Conservation (phyloP, 2,888 invertebrate genomes). For the Plagodis dolabraria region DNA sequence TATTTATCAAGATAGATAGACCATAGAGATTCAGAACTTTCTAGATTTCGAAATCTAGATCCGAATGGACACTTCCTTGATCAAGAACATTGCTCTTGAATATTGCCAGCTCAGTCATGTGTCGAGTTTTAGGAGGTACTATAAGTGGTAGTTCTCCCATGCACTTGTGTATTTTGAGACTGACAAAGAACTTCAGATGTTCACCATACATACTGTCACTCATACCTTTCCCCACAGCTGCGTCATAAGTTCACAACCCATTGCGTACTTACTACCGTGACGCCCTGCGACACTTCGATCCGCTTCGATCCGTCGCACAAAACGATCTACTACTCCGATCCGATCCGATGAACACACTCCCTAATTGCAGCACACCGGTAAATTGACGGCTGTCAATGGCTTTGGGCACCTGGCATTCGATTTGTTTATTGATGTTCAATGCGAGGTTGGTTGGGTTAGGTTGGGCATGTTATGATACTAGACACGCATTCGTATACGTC, state of each 20-base stretch:
- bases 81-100: too few species aligned
- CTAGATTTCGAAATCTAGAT: too few species aligned
- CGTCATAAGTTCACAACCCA: constrained; percentile 63
- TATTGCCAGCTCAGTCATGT: too few species aligned
- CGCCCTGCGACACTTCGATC: constrained; percentile 55
- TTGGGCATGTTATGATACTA: constrained; percentile 10
- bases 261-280: constrained; percentile 57
- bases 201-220: not conserved
- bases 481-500: not conserved
- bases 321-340: constrained; percentile 46
- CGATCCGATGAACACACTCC: constrained; percentile 51
- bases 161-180: too few species aligned
- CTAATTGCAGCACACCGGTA: constrained; percentile 51
- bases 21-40: too few species aligned
- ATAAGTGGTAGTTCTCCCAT: too few species aligned
- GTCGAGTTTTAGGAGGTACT: too few species aligned
- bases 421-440: constrained; percentile 22
- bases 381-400: constrained; percentile 42
- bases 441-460: constrained; percentile 18
- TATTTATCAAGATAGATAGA: too few species aligned
- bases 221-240: constrained; percentile 20
- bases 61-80: too few species aligned
- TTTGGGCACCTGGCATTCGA: constrained; percentile 33
- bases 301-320: constrained; percentile 52
- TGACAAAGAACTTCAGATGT: too few species aligned